Conservation (phyloP, 2,113 vertebrate species). For the Saccopteryx bilineata region DNA sequence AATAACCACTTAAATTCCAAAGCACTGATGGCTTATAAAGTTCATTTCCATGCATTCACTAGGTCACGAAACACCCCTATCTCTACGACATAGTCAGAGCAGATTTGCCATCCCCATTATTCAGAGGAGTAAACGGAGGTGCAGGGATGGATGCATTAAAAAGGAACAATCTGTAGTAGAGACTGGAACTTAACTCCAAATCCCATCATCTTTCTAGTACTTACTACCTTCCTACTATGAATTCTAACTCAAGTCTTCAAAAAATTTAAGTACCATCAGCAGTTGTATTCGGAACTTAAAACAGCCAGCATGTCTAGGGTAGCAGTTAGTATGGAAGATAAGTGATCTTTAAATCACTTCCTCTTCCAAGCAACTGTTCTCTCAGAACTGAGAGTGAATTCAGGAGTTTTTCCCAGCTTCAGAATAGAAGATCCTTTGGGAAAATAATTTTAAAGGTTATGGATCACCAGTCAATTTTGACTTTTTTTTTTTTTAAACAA, state of each 20-base stretch:
- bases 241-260: conserved; percentile 53
- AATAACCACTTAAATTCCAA: not conserved
- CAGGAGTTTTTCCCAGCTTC: not conserved
- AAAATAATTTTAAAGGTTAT: conserved; percentile 50
- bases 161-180: not conserved
- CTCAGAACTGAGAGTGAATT: conserved; percentile 19
- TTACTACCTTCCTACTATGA: not conserved
- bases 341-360: not conserved
- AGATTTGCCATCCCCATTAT: not conserved
- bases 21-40: not conserved
- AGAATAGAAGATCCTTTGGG: not conserved
- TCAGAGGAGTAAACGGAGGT: not conserved
- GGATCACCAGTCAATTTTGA: conserved; percentile 10
- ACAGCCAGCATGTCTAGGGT: not conserved
- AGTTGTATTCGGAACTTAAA: conserved; percentile 47
- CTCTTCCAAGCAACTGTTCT: not conserved
- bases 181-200: not conserved
- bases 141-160: not conserved
- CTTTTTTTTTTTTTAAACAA: not conserved
- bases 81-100: not conserved
- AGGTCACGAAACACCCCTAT: not conserved
- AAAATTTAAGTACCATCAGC: not conserved
- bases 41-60: not conserved
- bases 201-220: not conserved
- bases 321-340: not conserved